Evolutionary conservation across 1,140 invertebrate species (phyloP).

Genomic region (Diplogasteroides magnus): DNA sequence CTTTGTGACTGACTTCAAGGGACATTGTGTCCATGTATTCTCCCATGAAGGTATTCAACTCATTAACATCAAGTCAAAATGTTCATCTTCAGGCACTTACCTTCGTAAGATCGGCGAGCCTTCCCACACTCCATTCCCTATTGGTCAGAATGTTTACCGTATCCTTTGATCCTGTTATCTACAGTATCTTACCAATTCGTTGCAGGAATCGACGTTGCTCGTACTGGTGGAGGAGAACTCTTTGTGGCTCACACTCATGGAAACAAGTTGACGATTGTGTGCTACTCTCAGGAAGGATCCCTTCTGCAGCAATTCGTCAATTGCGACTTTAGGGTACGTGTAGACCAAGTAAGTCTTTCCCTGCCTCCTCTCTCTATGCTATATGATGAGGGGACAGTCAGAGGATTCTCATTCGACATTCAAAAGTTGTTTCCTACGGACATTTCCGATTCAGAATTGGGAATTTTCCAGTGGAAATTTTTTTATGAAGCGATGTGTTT

Average conservation of each 20-base stretch:
- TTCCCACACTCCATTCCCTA: conserved; percentile 90
- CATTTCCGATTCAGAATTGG: background rate
- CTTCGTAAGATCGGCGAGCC: conserved; percentile 86
- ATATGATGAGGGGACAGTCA: conserved; percentile 69
- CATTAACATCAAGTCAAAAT: background rate
- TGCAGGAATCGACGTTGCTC: conserved; percentile 92
- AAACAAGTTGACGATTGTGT: conserved; percentile 90
- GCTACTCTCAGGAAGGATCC: conserved; percentile 64
- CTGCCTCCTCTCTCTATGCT: conserved; percentile 74
- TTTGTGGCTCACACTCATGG: conserved; percentile 93
- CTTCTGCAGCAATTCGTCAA: conserved; percentile 24
- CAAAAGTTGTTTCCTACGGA: conserved; percentile 1
- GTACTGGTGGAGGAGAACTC: conserved; percentile 88
- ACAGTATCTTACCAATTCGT: too few relatives aligned
- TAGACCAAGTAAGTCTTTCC: conserved; percentile 56
- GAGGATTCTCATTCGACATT: conserved; percentile 81
- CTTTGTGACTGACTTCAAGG: conserved; percentile 95
- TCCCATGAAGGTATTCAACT: conserved; percentile 71
- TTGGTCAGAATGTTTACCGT: too few relatives aligned
- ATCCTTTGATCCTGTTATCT: too few relatives aligned
- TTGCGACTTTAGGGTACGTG: conserved; percentile 23
- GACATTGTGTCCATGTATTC: conserved; percentile 91
- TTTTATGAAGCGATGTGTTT: too few relatives aligned
- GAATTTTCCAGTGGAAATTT: background rate
- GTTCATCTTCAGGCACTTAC: conserved; percentile 59